These are phyloP conservation scores for Sphenodon punctatus DNA, from an alignment of 2,797 vertebrate genomes.

Conservation along the genomic window DNA sequence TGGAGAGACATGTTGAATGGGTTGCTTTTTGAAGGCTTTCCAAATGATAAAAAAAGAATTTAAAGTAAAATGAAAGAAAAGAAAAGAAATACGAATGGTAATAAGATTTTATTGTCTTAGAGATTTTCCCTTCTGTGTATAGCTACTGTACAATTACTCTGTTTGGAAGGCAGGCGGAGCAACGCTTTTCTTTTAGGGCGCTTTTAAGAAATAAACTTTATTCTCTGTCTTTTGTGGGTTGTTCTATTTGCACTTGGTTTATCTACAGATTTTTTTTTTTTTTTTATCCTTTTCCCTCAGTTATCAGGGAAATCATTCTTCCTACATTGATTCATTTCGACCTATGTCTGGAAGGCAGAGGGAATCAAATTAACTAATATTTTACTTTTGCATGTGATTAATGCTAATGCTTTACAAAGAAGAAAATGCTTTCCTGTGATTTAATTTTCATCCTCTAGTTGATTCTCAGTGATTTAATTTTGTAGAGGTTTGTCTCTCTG, in stretches of 20 bases:
- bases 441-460: constrained; percentile 68
- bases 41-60: neutral
- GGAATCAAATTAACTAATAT: constrained; percentile 73
- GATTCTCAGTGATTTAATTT: constrained; percentile 68
- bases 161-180: neutral
- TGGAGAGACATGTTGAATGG: fast-evolving
- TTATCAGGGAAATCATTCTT: constrained; percentile 61
- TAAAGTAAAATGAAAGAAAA: neutral
- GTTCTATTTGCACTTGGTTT: constrained; percentile 29
- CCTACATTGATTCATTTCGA: constrained; percentile 66
- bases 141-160: neutral
- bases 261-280: neutral
- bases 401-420: constrained; percentile 65
- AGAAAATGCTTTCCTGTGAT: constrained; percentile 64
- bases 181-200: neutral
- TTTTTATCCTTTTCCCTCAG: neutral
- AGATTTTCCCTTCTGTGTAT: neutral
- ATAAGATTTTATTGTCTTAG: neutral
- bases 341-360: constrained; percentile 62
- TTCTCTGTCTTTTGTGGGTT: neutral
- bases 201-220: constrained; percentile 4
- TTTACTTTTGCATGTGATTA: constrained; percentile 76
- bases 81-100: neutral
- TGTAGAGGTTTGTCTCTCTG: constrained; percentile 57
- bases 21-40: neutral